Percentiles rank a stretch among this genome's conserved stretches.
These are phyloP conservation scores for Lepisosteus oculatus DNA, from an alignment of 2,113 vertebrate species.

Conservation along the genomic window DNA sequence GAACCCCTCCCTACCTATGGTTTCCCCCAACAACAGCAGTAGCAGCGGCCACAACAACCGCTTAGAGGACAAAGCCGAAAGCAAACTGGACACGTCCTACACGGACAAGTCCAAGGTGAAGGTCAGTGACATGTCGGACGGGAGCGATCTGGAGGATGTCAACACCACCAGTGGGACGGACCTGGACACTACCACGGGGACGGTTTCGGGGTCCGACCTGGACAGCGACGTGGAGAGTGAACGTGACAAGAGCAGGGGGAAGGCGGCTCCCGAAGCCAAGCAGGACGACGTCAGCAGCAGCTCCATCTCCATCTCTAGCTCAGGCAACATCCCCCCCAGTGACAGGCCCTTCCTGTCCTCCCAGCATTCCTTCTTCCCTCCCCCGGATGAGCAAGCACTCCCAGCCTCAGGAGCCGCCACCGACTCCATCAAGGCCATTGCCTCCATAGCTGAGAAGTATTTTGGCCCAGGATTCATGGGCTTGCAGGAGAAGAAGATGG, in stretches of 20 bases:
- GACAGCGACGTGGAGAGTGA: conserved; percentile 85
- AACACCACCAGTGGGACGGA: conserved; percentile 96
- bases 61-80: conserved; percentile 75
- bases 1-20: conserved; percentile 73
- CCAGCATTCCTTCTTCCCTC: conserved; percentile 93
- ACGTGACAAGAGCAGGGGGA: conserved; percentile 67
- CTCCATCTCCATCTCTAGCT: conserved; percentile 61
- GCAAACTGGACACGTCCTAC: conserved; percentile 71
- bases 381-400: conserved; percentile 89
- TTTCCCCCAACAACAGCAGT: conserved; percentile 72
- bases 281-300: conserved; percentile 68
- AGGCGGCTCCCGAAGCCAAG: conserved; percentile 62
- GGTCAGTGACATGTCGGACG: conserved; percentile 86
- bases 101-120: conserved; percentile 81
- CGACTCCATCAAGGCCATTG: conserved; percentile 98
- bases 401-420: conserved; percentile 76
- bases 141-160: conserved; percentile 95
- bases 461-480: conserved; percentile 95
- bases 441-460: conserved; percentile 97
- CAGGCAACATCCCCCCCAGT: conserved; percentile 54
- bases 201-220: conserved; percentile 89
- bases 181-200: conserved; percentile 92
- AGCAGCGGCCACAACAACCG: conserved; percentile 41
- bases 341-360: conserved; percentile 83
- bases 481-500: conserved; percentile 94